Conservation (phyloP, 2,888 invertebrate genomes). For the Lasius fuliginosus region DNA sequence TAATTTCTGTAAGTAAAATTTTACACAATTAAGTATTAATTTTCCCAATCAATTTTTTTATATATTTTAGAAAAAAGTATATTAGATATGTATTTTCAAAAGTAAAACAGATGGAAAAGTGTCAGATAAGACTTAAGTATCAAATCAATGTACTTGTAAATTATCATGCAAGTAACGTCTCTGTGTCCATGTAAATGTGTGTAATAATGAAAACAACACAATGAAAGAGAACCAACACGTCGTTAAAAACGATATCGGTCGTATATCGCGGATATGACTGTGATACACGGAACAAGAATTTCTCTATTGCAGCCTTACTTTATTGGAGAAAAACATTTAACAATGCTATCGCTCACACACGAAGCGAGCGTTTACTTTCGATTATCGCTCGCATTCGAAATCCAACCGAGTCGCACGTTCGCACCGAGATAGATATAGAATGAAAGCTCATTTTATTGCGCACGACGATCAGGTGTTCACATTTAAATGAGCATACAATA, state of each 20-base stretch:
- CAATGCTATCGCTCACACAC: conserved; percentile 15
- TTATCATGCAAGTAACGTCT: conserved; percentile 10
- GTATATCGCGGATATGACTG: neutral
- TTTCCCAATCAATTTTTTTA: neutral
- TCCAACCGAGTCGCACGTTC: conserved; percentile 18
- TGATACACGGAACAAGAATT: conserved; percentile 1
- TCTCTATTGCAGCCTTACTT: conserved; percentile 8
- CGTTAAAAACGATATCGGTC: neutral
- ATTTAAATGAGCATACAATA: conserved; percentile 17
- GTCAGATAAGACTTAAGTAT: neutral
- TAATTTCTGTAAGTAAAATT: neutral
- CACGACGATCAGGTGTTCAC: neutral
- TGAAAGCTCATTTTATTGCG: conserved; percentile 1
- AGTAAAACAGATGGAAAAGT: neutral
- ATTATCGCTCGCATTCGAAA: conserved; percentile 25
- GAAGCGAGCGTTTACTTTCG: conserved; percentile 11
- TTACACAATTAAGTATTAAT: neutral
- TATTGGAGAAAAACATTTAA: conserved; percentile 30
- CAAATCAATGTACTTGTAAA: neutral
- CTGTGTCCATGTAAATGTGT: neutral
- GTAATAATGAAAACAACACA: neutral
- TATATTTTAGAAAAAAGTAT: neutral
- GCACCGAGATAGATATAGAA: conserved; percentile 4
- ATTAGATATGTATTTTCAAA: neutral
- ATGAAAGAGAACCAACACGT: neutral